phyloP scores from a whole-genome alignment of 2,888 invertebrate species.

The Eremobia ochroleuca region DNA sequence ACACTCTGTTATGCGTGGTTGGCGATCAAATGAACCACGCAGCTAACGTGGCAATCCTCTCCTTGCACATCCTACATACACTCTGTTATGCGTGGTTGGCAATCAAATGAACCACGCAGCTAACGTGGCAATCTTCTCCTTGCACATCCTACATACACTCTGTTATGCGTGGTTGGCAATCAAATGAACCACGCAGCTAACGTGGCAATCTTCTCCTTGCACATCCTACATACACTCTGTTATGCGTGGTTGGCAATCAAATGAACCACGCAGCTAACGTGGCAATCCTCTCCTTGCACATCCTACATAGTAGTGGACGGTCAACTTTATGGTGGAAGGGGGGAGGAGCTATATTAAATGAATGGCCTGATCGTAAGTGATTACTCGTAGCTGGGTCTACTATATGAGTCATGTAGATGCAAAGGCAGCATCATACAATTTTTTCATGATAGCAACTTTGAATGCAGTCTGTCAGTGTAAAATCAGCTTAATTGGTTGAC shows the following conservation, averaged over 20 bases:
- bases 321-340: neutral
- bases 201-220: neutral
- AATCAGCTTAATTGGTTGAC: too few species aligned
- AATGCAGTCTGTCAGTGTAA: too few species aligned
- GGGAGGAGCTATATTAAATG: conserved; percentile 22
- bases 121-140: neutral
- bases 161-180: neutral
- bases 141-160: too few species aligned
- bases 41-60: neutral
- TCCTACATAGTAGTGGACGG: neutral
- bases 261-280: neutral
- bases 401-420: too few species aligned
- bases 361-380: conserved; percentile 31
- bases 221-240: too few species aligned
- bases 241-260: neutral
- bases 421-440: too few species aligned
- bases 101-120: neutral
- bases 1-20: neutral
- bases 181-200: neutral
- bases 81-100: neutral
- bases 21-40: neutral
- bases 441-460: too few species aligned
- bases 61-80: too few species aligned
- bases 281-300: neutral
- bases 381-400: conserved; percentile 2